Base-by-base conservation (phyloP, 2,797 vertebrate species). In the Pseudochirops corinnae region DNA sequence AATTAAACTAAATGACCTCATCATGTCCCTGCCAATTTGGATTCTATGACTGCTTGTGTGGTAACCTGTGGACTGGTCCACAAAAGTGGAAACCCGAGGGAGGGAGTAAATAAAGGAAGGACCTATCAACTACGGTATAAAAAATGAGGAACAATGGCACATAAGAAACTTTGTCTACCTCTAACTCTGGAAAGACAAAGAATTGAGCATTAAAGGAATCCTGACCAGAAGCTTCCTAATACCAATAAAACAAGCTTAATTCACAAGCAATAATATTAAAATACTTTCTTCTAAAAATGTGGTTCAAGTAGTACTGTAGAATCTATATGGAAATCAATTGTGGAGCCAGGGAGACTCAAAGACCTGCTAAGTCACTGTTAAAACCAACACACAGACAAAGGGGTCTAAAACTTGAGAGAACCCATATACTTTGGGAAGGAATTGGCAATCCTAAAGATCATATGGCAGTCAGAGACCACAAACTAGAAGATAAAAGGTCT, bases 281-380 rank as follows among this genome's bases (percentile, higher is more conserved):
- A 92, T 92, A 21, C 67, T 74, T 74, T 74, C 16, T n/a, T 74
- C 33, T 39, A 21, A 74, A 46, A 87, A 87, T 26, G 39, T 87
- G 1, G 57, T 56, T 57, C 50, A 58, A 94, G 90, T 67, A 95
- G 29, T 92, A 94, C 29, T 58, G 56, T 93, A 58, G 96, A 67
- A 58, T 93, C 92, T 95, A 95, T 50, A 95, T 60, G 56, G 94
- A 97, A 97, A 60, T 28, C 60, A 92, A 90, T 62, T 96, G 95
- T 91, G 93, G 95, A 95, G 57, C 46, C 56, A 95, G 92, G 90
- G 91, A 97, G 90, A 94, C 39, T 92, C 62, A n/a, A 55, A 39
- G 91, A 52, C 57, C 92, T 97, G 90, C 91, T 29, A 4, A 67
- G 53, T 87, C 58, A 92, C 56, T 90, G 91, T 0, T 94, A 33